A percentile compares a stretch with the other conserved stretches of the same genome.
phyloP scores from a whole-genome alignment of 1,140 invertebrate species.

The Aphidius gifuensis region DNA sequence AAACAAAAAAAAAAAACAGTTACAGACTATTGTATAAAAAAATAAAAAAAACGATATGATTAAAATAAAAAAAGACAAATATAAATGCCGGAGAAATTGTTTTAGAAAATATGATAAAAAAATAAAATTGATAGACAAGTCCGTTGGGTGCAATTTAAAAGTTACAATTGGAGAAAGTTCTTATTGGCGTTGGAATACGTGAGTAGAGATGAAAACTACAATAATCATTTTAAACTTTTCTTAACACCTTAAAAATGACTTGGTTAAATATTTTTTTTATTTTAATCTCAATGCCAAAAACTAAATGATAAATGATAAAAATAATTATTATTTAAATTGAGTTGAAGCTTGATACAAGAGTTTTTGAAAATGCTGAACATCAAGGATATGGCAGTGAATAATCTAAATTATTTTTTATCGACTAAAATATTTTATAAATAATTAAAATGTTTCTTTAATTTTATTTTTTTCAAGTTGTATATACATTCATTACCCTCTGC shows the following conservation, averaged over 20 bases:
- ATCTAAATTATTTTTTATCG: no score
- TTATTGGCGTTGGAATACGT: constrained; percentile 31
- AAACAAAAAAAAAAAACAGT: neutral
- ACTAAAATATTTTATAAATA: no score
- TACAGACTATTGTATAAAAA: neutral
- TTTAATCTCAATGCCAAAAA: neutral
- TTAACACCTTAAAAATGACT: constrained; percentile 10
- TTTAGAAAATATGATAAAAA: constrained; percentile 4
- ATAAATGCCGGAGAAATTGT: neutral
- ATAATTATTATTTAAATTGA: no score
- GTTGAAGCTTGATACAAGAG: no score
- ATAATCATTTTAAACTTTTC: constrained; percentile 19
- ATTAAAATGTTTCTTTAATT: no score
- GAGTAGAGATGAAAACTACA: constrained; percentile 22
- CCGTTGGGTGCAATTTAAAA: constrained; percentile 27
- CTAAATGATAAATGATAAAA: no score
- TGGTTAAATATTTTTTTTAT: neutral
- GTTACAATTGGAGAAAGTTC: constrained; percentile 32
- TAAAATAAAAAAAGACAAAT: neutral
- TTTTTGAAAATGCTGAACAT: no score
- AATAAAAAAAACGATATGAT: constrained; percentile 6
- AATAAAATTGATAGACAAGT: constrained; percentile 10
- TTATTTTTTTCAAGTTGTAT: no score
- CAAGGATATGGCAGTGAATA: no score
- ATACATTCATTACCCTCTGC: no score